Evolutionary conservation across 2,113 vertebrate species (phyloP).

Genomic region (Xerus inauris): DNA sequence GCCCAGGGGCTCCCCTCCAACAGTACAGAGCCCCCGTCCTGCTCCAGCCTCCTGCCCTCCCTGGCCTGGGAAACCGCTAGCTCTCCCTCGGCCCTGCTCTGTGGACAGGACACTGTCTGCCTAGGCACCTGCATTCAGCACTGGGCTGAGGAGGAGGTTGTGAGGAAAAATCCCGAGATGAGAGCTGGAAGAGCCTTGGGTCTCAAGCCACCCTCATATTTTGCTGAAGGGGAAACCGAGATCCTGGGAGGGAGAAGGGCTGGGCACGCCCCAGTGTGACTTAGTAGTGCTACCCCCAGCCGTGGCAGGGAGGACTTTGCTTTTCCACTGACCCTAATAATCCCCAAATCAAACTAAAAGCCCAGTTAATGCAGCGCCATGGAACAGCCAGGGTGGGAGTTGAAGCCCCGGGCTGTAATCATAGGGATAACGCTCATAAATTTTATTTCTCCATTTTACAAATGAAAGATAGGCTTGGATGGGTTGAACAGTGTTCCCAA

Average conservation of each 20-base stretch:
- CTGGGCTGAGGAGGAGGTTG: background rate
- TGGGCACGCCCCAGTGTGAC: background rate
- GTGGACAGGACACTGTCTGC: background rate
- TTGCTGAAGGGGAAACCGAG: background rate
- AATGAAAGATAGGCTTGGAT: background rate
- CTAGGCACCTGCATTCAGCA: background rate
- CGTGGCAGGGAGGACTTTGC: background rate
- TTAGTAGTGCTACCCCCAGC: background rate
- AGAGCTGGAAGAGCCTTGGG: background rate
- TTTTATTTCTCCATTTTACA: background rate
- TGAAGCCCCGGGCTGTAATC: background rate
- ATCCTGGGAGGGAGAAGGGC: background rate
- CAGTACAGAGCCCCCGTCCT: background rate
- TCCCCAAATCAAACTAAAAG: background rate
- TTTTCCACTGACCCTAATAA: background rate
- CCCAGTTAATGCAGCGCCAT: background rate
- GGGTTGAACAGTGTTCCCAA: background rate
- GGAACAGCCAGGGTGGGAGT: background rate
- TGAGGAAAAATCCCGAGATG: background rate
- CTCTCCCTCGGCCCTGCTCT: background rate
- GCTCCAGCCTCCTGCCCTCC: background rate
- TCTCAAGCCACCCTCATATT: background rate
- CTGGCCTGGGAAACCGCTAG: background rate
- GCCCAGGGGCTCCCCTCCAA: background rate
- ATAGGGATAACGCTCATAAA: background rate